These are phyloP conservation scores for Drosophila virilis DNA, from an alignment of 1,140 invertebrate species.

Conservation along the genomic window DNA sequence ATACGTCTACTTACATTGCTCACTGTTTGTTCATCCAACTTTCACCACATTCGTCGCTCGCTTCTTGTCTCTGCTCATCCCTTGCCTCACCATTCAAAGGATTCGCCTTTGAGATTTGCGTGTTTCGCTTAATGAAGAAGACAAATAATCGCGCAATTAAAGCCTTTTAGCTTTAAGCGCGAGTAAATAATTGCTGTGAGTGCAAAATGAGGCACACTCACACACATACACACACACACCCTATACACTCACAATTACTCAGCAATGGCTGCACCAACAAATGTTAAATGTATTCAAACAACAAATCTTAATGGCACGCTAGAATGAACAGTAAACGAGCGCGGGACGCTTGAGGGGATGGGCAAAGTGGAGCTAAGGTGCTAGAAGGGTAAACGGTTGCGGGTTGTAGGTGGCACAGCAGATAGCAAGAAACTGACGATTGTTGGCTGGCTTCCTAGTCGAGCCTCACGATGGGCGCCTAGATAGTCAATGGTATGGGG, in stretches of 20 bases:
- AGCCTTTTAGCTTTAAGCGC: constrained; percentile 84
- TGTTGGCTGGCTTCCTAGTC: constrained; percentile 45
- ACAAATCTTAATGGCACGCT: constrained; percentile 83
- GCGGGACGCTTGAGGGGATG: constrained; percentile 9
- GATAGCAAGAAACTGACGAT: constrained; percentile 38
- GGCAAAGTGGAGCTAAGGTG: not conserved
- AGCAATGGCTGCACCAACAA: constrained; percentile 71
- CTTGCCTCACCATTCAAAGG: constrained; percentile 28
- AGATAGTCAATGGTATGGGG: not conserved
- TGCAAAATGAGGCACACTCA: constrained; percentile 67
- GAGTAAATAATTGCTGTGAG: constrained; percentile 83
- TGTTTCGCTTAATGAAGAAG: constrained; percentile 83
- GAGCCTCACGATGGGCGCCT: not conserved
- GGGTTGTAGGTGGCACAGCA: constrained; percentile 42
- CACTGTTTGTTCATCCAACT: constrained; percentile 44
- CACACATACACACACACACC: constrained; percentile 33
- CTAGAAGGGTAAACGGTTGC: constrained; percentile 33
- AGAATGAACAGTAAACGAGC: constrained; percentile 82
- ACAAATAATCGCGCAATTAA: constrained; percentile 84
- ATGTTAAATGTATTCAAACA: constrained; percentile 83
- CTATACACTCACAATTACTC: constrained; percentile 27
- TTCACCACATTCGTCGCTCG: constrained; percentile 20
- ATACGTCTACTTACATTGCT: constrained; percentile 45
- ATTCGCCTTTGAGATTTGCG: constrained; percentile 81
- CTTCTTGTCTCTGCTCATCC: not conserved